Base-by-base conservation (phyloP, 2,888 invertebrate species). In the Thysanoteuthis rhombus region DNA sequence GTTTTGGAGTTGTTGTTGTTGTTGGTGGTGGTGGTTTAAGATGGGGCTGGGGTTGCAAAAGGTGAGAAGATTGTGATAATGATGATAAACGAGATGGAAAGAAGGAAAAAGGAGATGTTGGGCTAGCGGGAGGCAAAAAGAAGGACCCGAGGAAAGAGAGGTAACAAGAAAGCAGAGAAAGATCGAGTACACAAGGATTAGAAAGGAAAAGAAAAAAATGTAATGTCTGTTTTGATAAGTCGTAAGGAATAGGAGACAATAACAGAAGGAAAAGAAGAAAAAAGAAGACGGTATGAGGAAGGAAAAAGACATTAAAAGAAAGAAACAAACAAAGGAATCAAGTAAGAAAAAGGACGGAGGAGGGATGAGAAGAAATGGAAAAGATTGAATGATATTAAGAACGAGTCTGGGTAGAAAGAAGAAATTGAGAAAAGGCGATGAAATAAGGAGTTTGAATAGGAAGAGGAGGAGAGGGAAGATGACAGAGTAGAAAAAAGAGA, bases 81-180 rank as follows among this genome's bases (percentile, higher is more conserved):
- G n/a, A 75, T 75, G 75, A 75, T 75, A 75, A 75, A 75, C n/a
- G 75, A 75, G 75, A 75, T 75, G 75, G 75, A n/a, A n/a, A 75
- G n/a, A n/a, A 75, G 75, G 16, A n/a, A 75, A 75, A 36, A 12
- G n/a, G 75, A 10, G 16, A 5, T 2, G 16, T 16, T 16, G n/a
- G 0, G 36, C 10, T 12, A 36, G 16, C 16, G 36, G 75, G n/a
- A 2, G n/a, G 25, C 0, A n/a, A 25, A 8, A 16, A 36, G 1
- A 75, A 8, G n/a, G 16, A 10, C 16, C 4, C 36, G 4, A 16
- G 36, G 12, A 10, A 75, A 75, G 16, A n/a, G 4, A n/a, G n/a
- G 12, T 10, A n/a, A 0, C 2, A 12, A n/a, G 10, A n/a, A n/a
- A 8, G 3, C 0, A 75, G 2, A n/a, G 75, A 75, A n/a, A n/a